These are phyloP conservation scores for Ormyrus thymus DNA, from an alignment of 2,888 invertebrate genomes.

Conservation along the genomic window DNA sequence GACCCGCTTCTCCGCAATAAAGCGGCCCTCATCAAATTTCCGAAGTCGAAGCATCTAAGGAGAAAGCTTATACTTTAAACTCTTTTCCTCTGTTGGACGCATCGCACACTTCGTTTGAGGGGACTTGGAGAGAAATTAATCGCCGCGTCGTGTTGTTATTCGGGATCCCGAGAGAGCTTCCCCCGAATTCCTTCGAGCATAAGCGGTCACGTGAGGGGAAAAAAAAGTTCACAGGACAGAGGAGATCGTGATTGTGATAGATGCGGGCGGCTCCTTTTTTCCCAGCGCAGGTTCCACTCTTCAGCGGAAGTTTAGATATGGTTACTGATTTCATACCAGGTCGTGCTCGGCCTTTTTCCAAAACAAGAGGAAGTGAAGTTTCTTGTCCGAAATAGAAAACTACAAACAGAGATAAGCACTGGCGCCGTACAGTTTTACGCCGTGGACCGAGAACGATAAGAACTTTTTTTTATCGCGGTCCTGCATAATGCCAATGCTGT, in stretches of 20 bases:
- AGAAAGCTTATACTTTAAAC: not conserved
- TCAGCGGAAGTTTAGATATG: slow-evolving; percentile 33
- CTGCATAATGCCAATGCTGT: slow-evolving; percentile 4
- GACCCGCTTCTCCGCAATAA: not conserved
- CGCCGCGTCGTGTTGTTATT: not conserved
- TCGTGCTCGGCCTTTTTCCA: not conserved
- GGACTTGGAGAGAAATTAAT: slow-evolving; percentile 27
- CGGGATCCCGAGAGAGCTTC: no score
- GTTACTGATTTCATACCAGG: not conserved
- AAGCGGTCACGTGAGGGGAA: not conserved
- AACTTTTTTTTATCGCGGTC: not conserved
- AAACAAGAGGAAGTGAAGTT: slow-evolving; percentile 14
- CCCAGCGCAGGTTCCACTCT: slow-evolving; percentile 1
- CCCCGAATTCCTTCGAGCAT: no score
- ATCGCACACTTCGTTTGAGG: slow-evolving; percentile 27
- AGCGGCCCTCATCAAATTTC: slow-evolving; percentile 1
- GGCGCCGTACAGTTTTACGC: not conserved
- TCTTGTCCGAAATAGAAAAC: slow-evolving; percentile 21
- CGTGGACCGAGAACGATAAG: slow-evolving; percentile 7
- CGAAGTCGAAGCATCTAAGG: not conserved
- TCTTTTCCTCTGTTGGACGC: not conserved
- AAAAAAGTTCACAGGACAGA: not conserved
- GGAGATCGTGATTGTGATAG: not conserved
- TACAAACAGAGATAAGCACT: slow-evolving; percentile 27
- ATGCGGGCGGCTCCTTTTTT: slow-evolving; percentile 10